phyloP scores from a whole-genome alignment of 2,113 vertebrate genomes.

The Pseudorectes ferrugineus region DNA sequence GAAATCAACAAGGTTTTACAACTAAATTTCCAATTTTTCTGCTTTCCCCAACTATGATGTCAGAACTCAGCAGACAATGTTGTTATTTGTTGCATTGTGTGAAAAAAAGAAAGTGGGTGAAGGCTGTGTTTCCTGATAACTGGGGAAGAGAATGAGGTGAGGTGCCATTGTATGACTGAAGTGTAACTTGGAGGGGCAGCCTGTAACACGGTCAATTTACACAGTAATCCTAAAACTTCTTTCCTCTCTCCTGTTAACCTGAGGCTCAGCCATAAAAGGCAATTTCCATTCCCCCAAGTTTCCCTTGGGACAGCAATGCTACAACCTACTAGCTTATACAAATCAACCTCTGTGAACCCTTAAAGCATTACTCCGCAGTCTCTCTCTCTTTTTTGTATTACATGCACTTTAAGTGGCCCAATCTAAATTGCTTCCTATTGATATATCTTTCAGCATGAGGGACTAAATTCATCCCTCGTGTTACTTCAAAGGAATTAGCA shows the following conservation, averaged over 20 bases:
- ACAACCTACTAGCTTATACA: background rate
- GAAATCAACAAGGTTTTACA: background rate
- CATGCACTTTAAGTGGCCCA: constrained; percentile 56
- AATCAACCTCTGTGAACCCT: constrained; percentile 36
- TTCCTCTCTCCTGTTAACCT: background rate
- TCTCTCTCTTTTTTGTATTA: constrained; percentile 43
- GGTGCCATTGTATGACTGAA: background rate
- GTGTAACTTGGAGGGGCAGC: background rate
- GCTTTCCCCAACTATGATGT: background rate
- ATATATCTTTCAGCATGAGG: constrained; percentile 59
- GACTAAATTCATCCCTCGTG: constrained; percentile 54
- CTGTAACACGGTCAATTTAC: background rate
- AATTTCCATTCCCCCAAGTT: constrained; percentile 3
- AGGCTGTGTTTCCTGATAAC: background rate
- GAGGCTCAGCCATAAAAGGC: background rate
- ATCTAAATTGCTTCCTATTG: constrained; percentile 70
- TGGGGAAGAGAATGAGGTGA: background rate
- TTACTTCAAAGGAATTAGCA: constrained; percentile 55
- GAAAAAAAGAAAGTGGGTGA: background rate
- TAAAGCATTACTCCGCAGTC: background rate
- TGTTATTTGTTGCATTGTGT: background rate
- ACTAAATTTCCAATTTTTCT: background rate
- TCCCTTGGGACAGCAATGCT: background rate
- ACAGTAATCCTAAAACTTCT: background rate
- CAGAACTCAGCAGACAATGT: background rate